A percentile compares a stretch with the other conserved stretches of the same genome.
Evolutionary conservation across 2,797 vertebrate genomes (phyloP).

Genomic region (Gymnoscopelus braueri): DNA sequence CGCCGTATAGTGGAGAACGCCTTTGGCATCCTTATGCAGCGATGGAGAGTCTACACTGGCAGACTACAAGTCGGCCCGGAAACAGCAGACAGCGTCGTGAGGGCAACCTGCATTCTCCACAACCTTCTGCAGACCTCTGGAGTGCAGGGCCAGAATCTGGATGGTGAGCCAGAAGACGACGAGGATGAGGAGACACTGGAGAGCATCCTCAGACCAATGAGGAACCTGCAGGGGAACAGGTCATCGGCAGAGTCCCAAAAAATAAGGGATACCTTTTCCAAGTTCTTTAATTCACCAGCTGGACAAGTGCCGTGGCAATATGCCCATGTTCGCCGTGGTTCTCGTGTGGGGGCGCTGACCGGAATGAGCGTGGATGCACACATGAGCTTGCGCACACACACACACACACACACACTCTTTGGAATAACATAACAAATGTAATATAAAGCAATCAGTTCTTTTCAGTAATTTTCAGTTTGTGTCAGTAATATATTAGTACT

Average conservation of each 20-base stretch:
- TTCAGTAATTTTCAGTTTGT: too few species aligned
- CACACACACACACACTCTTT: too few species aligned
- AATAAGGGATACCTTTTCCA: background rate
- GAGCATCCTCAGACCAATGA: too few species aligned
- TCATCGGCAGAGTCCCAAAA: constrained; percentile 1
- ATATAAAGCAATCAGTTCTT: too few species aligned
- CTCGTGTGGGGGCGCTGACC: constrained; percentile 79
- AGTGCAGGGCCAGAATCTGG: too few species aligned
- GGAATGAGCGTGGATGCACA: constrained; percentile 76
- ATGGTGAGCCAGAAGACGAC: background rate
- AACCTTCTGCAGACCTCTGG: background rate
- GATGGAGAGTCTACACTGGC: background rate
- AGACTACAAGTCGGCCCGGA: background rate
- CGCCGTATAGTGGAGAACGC: background rate
- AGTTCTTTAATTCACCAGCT: constrained; percentile 3
- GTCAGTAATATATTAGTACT: too few species aligned
- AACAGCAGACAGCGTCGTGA: background rate
- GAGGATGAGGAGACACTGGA: too few species aligned
- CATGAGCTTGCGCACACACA: too few species aligned
- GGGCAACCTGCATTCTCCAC: constrained; percentile 13
- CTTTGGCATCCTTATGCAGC: background rate
- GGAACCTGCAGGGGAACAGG: background rate
- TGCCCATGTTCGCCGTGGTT: background rate
- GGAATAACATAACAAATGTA: too few species aligned
- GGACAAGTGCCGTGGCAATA: constrained; percentile 10